A percentile compares a stretch with the other conserved stretches of the same genome.
Evolutionary conservation across 2,888 invertebrate genomes (phyloP).

Genomic region (Eupsilia transversa): DNA sequence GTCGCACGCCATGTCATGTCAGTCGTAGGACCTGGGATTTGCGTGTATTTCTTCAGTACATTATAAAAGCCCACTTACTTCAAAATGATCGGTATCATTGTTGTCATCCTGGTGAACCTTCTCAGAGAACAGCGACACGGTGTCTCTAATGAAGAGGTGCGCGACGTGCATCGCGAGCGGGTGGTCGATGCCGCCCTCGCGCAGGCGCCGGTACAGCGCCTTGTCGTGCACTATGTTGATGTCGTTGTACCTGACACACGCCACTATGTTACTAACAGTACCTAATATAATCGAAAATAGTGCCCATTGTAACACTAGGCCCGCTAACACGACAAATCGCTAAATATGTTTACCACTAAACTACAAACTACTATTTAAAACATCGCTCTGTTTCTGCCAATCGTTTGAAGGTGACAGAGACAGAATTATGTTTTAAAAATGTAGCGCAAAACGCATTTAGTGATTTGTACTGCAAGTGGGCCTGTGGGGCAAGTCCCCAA

Average conservation of each 20-base stretch:
- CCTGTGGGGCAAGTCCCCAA: background rate
- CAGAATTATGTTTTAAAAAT: background rate
- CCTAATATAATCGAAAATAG: background rate
- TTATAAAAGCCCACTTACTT: conserved; percentile 89
- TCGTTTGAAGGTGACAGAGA: background rate
- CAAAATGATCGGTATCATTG: conserved; percentile 99
- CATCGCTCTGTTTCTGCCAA: background rate
- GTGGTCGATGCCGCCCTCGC: conserved; percentile 97
- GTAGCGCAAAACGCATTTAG: background rate
- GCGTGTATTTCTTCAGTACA: background rate
- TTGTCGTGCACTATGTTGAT: conserved; percentile 96
- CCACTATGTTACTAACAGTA: conserved; percentile 17
- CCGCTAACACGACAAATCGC: background rate
- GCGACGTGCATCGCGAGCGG: conserved; percentile 98
- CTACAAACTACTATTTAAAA: background rate
- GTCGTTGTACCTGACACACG: conserved; percentile 95
- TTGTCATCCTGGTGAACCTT: conserved; percentile 98
- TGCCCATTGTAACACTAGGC: background rate
- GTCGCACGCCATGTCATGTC: background rate
- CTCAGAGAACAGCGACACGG: conserved; percentile 98
- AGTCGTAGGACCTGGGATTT: background rate
- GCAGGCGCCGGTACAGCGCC: conserved; percentile 94
- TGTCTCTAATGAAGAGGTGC: conserved; percentile 99
- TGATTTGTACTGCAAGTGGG: background rate
- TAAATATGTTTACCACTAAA: background rate